phyloP scores from a whole-genome alignment of 2,797 vertebrate species.

The Alauda arvensis region DNA sequence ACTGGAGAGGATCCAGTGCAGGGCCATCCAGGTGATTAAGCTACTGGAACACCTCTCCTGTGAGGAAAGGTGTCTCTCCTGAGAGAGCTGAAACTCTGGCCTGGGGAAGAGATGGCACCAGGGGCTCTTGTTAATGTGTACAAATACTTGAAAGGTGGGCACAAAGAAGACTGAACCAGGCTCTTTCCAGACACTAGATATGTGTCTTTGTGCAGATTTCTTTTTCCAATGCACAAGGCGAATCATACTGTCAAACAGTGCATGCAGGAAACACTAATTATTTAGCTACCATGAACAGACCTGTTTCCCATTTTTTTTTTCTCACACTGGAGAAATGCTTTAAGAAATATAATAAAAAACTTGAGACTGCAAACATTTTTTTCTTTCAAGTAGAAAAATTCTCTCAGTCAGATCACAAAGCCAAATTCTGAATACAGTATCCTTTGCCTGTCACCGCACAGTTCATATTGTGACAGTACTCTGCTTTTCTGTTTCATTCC shows the following conservation, averaged over 20 bases:
- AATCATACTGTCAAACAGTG: neutral
- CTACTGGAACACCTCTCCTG: neutral
- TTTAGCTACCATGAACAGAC: neutral
- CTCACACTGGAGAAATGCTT: neutral
- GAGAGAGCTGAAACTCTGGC: neutral
- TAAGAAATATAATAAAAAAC: neutral
- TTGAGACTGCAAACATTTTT: neutral
- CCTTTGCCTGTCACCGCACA: neutral
- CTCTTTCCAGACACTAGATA: neutral
- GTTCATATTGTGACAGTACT: slow-evolving; percentile 30
- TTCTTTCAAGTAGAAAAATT: neutral
- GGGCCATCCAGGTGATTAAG: neutral
- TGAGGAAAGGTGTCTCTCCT: neutral
- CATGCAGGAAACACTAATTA: neutral
- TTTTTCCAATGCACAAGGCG: neutral
- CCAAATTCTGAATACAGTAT: slow-evolving; percentile 7
- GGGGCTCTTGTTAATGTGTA: neutral
- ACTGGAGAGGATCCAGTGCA: neutral
- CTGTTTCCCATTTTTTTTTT: neutral
- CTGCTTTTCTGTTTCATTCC: slow-evolving; percentile 47
- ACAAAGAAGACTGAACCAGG: neutral
- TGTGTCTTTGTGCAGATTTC: neutral
- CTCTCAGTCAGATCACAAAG: slow-evolving; percentile 1
- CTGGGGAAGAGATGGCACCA: neutral
- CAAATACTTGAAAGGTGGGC: neutral